phyloP scores from a whole-genome alignment of 2,113 vertebrate genomes.

The Nothobranchius furzeri region DNA sequence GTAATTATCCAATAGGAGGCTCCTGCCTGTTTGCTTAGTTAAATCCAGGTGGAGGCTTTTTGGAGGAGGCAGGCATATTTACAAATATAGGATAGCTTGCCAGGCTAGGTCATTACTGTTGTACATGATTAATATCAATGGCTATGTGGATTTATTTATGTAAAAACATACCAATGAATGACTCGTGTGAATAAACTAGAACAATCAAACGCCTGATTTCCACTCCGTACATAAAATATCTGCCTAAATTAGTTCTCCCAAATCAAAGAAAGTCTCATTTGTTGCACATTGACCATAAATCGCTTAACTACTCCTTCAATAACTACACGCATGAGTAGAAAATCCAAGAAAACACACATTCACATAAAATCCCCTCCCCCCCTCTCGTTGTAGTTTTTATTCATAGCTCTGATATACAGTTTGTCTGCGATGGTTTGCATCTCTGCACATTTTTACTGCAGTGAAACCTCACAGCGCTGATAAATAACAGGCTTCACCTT shows the following conservation, averaged over 20 bases:
- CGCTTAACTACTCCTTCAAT: background rate
- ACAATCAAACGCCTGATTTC: background rate
- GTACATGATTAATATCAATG: too few relatives aligned
- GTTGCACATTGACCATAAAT: constrained; percentile 16
- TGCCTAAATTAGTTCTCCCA: background rate
- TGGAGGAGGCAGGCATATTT: too few relatives aligned
- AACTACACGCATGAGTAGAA: constrained; percentile 8
- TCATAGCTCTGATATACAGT: constrained; percentile 49
- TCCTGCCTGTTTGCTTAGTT: too few relatives aligned
- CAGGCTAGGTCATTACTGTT: too few relatives aligned
- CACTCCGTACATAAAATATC: too few relatives aligned
- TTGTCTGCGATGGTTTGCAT: constrained; percentile 56
- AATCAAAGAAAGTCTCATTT: background rate
- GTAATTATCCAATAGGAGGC: too few relatives aligned
- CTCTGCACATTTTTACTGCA: constrained; percentile 60
- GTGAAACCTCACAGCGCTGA: constrained; percentile 61
- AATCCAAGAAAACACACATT: constrained; percentile 21
- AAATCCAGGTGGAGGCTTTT: too few relatives aligned
- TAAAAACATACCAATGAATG: too few relatives aligned
- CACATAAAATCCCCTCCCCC: constrained; percentile 23
- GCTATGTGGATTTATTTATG: too few relatives aligned
- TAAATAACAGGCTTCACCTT: constrained; percentile 72
- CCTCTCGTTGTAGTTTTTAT: constrained; percentile 32
- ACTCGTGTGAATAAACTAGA: too few relatives aligned
- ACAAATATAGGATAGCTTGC: too few relatives aligned